Evolutionary conservation across 2,113 vertebrate species (phyloP).

Genomic region (Hypocryptadius cinnamomeus): DNA sequence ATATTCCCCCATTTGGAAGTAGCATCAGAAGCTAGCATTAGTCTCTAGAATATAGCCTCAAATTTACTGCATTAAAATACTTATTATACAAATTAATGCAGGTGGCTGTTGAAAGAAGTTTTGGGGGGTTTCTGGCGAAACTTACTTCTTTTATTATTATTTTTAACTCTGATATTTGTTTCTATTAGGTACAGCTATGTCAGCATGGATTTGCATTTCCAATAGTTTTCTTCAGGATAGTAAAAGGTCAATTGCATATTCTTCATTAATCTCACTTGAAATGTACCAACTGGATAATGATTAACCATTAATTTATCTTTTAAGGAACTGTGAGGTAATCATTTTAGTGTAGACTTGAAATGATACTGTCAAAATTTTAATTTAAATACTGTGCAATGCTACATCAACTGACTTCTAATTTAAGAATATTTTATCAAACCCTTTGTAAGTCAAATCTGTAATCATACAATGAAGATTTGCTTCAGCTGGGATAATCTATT

Average conservation of each 20-base stretch:
- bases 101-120: neutral
- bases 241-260: neutral
- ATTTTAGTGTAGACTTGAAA: neutral
- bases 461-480: neutral
- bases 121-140: neutral
- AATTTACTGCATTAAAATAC: neutral
- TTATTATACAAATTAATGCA: neutral
- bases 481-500: neutral
- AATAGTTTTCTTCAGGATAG: neutral
- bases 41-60: neutral
- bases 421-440: neutral
- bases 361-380: neutral
- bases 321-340: neutral
- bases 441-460: neutral
- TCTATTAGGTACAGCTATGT: neutral
- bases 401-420: neutral
- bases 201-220: neutral
- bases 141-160: neutral
- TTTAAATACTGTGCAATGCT: neutral
- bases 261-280: neutral
- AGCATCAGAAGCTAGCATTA: neutral
- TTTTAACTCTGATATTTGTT: neutral
- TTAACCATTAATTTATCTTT: neutral
- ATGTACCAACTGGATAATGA: neutral
- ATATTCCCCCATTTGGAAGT: neutral